Base-by-base conservation (phyloP, 2,888 invertebrate genomes). In the Encarsia formosa region DNA sequence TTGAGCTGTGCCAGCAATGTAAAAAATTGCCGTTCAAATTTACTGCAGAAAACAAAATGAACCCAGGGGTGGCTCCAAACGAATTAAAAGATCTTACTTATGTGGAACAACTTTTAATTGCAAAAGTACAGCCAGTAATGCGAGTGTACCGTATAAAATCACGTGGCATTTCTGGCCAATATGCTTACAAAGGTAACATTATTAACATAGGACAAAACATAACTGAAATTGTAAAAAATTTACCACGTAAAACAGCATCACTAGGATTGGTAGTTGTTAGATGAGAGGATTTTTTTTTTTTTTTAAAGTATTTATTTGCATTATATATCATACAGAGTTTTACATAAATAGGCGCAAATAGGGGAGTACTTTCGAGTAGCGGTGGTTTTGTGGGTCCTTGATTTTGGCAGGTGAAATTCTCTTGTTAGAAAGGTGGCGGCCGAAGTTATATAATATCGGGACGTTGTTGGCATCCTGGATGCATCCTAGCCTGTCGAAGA, bases 61-160 rank as follows among this genome's bases (percentile, higher is more conserved):
- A 15, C n/a, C 35, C 35, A 35, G 9, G 35, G 5, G 15, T 15
- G 6, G n/a, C n/a, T 35, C 15, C 35, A 5, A 35, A 13, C n/a
- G 35, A n/a, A 35, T 6, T 35, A 15, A 5, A 42, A 42, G 26
- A 42, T 42, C 20, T 42, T 11, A 42, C 42, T 42, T 42, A 18
- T 42, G 42, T 42, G n/a, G 42, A 42, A 26, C 23, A 42, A 20
- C n/a, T 24, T 18, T 20, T 42, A 15, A 42, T 42, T 26, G 42
- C 42, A 26, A 42, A 26, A 42, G 26, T 42, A 11, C 42, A 42
- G 26, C 42, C 42, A n/a, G 42, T 42, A 26, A 42, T 42, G 29
- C 42, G 42, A 23, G 42, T 42, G 8, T 42, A 42, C 29, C 42
- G 42, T 13, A 42, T 42, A 23, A 26, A 42, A 26, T 42, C 42